Conservation (phyloP, 2,888 invertebrate species). For the Tineola bisselliella region DNA sequence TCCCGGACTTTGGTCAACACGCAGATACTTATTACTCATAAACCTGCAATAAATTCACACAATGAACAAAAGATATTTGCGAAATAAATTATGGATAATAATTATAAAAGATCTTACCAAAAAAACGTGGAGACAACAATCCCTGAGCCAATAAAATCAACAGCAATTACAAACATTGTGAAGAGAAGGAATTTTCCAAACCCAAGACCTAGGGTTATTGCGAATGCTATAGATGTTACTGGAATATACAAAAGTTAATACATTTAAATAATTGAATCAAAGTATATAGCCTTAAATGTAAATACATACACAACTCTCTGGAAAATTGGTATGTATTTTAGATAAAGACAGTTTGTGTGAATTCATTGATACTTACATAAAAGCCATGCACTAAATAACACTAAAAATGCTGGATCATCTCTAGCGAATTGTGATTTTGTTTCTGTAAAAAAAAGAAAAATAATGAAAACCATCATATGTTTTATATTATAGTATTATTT, state of each 20-base stretch:
- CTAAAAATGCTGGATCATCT: conserved; percentile 98
- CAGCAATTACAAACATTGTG: conserved; percentile 89
- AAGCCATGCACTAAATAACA: conserved; percentile 86
- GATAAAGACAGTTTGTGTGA: no score
- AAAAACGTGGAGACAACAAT: conserved; percentile 86
- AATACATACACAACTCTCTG: no score
- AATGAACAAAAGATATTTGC: no score
- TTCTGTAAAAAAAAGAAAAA: conserved; percentile 70
- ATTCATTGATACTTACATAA: conserved; percentile 68
- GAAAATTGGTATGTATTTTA: no score
- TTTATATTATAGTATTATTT: no score
- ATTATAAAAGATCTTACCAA: conserved; percentile 82
- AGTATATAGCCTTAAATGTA: no score
- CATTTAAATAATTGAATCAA: no score
- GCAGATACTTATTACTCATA: conserved; percentile 80
- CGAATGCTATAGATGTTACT: conserved; percentile 93
- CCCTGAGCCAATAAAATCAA: conserved; percentile 93
- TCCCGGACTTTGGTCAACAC: conserved; percentile 60
- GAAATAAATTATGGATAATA: no score
- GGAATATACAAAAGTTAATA: conserved; percentile 30
- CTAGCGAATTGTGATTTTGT: conserved; percentile 98
- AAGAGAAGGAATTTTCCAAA: conserved; percentile 80
- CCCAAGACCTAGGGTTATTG: conserved; percentile 77
- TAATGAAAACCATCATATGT: no score
- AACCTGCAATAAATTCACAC: conserved; percentile 66